A percentile compares a stretch with the other conserved stretches of the same genome.
phyloP scores from a whole-genome alignment of 1,140 invertebrate genomes.

The Carposina sasakii region DNA sequence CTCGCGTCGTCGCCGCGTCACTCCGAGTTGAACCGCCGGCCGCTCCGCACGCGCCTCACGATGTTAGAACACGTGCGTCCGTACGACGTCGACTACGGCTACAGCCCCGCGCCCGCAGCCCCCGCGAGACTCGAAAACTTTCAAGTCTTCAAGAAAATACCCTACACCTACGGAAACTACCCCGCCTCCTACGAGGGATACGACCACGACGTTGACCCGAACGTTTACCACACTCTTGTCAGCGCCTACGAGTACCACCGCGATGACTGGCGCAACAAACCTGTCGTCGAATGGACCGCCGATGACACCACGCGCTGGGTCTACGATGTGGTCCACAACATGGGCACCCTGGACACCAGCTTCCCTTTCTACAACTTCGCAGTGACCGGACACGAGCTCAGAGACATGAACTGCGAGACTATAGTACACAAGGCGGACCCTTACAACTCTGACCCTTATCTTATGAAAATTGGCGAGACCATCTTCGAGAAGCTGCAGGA shows the following conservation, averaged over 20 bases:
- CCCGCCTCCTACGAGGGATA: constrained; percentile 50
- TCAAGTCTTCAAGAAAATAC: constrained; percentile 54
- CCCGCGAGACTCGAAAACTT: constrained; percentile 59
- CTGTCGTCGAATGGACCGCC: constrained; percentile 70
- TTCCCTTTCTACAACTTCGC: constrained; percentile 64
- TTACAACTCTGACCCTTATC: constrained; percentile 39
- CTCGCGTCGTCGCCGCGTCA: constrained; percentile 31
- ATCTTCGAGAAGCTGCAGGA: constrained; percentile 66
- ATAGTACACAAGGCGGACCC: constrained; percentile 60
- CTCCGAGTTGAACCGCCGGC: constrained; percentile 50
- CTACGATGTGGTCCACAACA: constrained; percentile 59
- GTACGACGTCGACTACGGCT: constrained; percentile 49
- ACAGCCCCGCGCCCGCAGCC: constrained; percentile 38
- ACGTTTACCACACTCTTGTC: constrained; percentile 52
- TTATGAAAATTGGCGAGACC: constrained; percentile 55
- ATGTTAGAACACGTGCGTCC: constrained; percentile 63
- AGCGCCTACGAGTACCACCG: constrained; percentile 41
- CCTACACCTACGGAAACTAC: constrained; percentile 56
- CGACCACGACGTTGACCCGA: constrained; percentile 44
- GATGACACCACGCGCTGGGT: constrained; percentile 75
- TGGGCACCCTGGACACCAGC: constrained; percentile 61
- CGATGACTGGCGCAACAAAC: constrained; percentile 71
- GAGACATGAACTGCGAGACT: constrained; percentile 63
- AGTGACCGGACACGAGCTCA: constrained; percentile 65
- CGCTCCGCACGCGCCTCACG: constrained; percentile 35